Evolutionary conservation across 2,797 vertebrate species (phyloP).

Genomic region (Eupleurogrammus muticus): DNA sequence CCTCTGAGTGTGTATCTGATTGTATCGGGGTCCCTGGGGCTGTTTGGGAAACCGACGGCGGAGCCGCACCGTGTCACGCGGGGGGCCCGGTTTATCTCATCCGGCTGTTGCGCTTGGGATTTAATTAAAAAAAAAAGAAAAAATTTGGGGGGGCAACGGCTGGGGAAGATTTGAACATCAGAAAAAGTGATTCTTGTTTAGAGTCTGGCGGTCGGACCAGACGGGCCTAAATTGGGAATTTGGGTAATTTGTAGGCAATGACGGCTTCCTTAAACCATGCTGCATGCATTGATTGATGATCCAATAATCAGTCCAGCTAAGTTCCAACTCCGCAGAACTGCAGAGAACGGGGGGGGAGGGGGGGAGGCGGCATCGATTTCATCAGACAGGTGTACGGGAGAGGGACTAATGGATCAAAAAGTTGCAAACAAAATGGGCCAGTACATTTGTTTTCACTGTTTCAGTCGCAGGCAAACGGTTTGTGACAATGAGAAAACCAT

Average conservation of each 20-base stretch:
- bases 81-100: constrained; percentile 53
- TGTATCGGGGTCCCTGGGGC: constrained; percentile 61
- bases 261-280: constrained; percentile 53
- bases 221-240: constrained; percentile 42
- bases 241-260: constrained; percentile 38
- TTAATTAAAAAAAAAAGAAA: constrained; percentile 24
- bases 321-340: constrained; percentile 29
- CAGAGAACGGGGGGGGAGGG: no score
- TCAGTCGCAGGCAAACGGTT: no score
- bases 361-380: no score
- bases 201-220: constrained; percentile 41
- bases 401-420: no score
- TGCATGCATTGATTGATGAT: constrained; percentile 51
- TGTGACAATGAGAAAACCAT: no score
- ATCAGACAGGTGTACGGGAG: no score
- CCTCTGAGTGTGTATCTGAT: constrained; percentile 54
- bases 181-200: constrained; percentile 43
- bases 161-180: not conserved
- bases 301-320: constrained; percentile 45
- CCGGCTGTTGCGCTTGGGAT: constrained; percentile 14
- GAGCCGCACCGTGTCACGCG: constrained; percentile 39
- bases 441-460: no score
- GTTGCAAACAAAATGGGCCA: no score
- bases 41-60: constrained; percentile 66
- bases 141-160: not conserved